Percentiles rank a stretch among this genome's conserved stretches.
Evolutionary conservation across 2,797 vertebrate species (phyloP).

Genomic region (Dipus sagitta): DNA sequence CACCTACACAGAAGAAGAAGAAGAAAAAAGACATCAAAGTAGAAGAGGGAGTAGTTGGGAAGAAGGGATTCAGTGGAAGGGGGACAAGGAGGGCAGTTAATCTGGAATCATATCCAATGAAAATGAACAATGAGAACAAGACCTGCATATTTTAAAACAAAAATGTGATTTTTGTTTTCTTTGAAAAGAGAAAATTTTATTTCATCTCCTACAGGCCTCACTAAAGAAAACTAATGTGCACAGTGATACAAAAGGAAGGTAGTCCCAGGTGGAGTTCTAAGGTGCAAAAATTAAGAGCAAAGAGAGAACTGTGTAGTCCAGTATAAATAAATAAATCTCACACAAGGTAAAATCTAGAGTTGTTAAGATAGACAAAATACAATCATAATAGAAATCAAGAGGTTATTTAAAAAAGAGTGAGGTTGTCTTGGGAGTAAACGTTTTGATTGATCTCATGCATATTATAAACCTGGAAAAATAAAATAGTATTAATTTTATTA

Average conservation of each 20-base stretch:
- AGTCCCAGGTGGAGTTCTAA: neutral
- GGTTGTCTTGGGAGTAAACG: neutral
- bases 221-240: neutral
- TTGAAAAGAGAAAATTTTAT: neutral
- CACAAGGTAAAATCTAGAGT: neutral
- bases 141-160: neutral
- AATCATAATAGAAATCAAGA: neutral
- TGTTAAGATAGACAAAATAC: neutral
- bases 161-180: neutral
- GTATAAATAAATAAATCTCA: neutral
- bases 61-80: no score
- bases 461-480: constrained; percentile 29
- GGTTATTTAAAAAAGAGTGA: neutral
- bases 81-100: neutral
- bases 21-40: no score
- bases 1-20: no score
- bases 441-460: neutral
- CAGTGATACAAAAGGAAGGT: neutral
- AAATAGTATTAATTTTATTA: constrained; percentile 28
- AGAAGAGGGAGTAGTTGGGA: no score
- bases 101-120: neutral
- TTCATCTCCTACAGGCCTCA: neutral
- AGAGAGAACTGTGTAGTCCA: neutral
- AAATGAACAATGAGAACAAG: neutral
- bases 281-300: constrained; percentile 20